Conservation (phyloP, 2,797 vertebrate genomes). For the Apodemus agrarius region DNA sequence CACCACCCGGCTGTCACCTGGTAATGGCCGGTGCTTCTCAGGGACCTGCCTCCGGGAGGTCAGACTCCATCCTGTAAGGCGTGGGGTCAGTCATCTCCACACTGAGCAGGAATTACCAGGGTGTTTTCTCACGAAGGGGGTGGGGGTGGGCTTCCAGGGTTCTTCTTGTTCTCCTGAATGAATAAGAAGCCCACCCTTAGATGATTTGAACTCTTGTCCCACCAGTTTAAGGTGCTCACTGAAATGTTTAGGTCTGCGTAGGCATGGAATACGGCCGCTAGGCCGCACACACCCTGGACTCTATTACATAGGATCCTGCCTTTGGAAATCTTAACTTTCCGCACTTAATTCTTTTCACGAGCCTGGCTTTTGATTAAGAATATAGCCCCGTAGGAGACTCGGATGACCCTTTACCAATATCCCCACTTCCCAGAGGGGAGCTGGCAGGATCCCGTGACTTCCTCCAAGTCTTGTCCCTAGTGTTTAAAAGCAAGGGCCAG, state of each 20-base stretch:
- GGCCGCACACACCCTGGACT: neutral
- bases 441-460: neutral
- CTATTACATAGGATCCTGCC: neutral
- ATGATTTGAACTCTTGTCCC: neutral
- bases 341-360: neutral
- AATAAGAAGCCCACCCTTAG: neutral
- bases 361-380: neutral
- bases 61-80: neutral
- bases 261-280: accelerated
- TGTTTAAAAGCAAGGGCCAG: neutral
- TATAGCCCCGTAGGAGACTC: neutral
- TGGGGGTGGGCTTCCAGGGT: neutral
- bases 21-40: neutral
- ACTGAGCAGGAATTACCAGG: neutral
- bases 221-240: neutral
- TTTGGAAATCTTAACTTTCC: conserved; percentile 43
- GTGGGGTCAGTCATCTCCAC: neutral
- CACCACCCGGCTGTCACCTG: neutral
- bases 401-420: neutral
- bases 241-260: neutral
- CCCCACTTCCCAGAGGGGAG: neutral
- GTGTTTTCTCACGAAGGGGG: no score
- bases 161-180: neutral
- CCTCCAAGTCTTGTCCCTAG: neutral
- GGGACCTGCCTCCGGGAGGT: neutral